phyloP scores from a whole-genome alignment of 1,140 invertebrate genomes.

The Pemphigus obesinymphae region DNA sequence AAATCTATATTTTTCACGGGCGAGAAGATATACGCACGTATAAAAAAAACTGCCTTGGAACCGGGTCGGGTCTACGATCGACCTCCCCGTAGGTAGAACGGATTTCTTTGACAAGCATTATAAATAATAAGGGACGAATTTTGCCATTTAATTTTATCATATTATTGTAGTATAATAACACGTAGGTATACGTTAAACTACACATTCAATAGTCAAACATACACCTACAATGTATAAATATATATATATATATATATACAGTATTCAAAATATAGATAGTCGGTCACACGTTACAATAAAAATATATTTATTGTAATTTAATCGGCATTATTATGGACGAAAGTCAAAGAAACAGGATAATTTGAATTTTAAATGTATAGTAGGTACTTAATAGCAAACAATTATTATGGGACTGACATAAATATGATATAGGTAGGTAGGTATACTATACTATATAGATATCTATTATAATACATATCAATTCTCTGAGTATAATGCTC shows the following conservation, averaged over 20 bases:
- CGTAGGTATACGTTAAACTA: neutral
- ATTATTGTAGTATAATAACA: neutral
- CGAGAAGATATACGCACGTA: neutral
- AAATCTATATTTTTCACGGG: constrained; percentile 22
- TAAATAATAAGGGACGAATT: constrained; percentile 11
- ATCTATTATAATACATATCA: no score
- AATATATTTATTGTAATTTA: neutral
- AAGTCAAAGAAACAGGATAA: neutral
- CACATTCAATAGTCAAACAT: neutral
- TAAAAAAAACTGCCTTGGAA: neutral
- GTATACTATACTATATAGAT: no score
- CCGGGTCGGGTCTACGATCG: neutral
- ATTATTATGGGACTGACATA: no score
- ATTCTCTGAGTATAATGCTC: no score
- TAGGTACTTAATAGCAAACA: no score
- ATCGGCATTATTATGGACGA: neutral
- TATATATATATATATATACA: neutral
- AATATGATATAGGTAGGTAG: no score
- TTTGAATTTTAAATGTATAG: no score
- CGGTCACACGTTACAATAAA: neutral
- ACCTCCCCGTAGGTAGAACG: constrained; percentile 12
- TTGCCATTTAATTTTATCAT: constrained; percentile 6
- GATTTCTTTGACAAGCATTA: constrained; percentile 1
- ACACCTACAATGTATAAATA: neutral
- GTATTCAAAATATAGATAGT: neutral